Evolutionary conservation across 2,113 vertebrate species (phyloP), one percentile per base, ranked within the genome.

Genomic region (Cyanistes caeruleus): DNA sequence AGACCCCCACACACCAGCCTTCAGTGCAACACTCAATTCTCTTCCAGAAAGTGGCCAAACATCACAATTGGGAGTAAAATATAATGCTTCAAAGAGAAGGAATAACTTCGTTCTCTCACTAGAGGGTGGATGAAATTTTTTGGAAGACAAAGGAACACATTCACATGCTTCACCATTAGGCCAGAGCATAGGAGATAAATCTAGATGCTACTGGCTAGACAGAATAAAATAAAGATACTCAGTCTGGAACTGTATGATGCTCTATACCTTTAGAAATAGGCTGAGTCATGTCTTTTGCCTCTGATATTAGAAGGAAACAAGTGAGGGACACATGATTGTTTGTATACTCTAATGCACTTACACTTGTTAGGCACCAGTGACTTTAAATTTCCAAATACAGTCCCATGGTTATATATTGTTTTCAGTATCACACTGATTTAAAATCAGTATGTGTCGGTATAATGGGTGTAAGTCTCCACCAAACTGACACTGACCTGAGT

Each of bases 401-500:
- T 68, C 44, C 44, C 44, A 35, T 13, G 11, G 43, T 48, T 90
- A 56, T 23, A n/a, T 37, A 89, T 35, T 79, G 35, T 60, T 89
- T 90, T 64, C 58, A 84, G 68, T 74, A 68, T 43, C n/a, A 53
- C 25, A 27, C 18, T 65, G 49, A 78, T 78, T 65, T 93, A 94
- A 94, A 96, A 90, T 68, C 65, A 89, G 1, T 31, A 51, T 0
- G 11, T 12, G 39, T 39, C 11, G 12, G 39, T 39, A 39, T 39
- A 39, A 39, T 39, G 4, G 0, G 23, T 30, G 1, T 72, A 93
- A 87, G 52, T 64, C 77, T 93, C 60, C 37, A 49, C 68, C 84
- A 91, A 95, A 94, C 33, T 52, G 87, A 80, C 69, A 56, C 69
- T 72, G 94, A 92, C 87, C 88, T 28, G 37, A 94, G 87, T 69